phyloP scores from a whole-genome alignment of 2,113 vertebrate species.

The Phalacrocorax pelagicus region DNA sequence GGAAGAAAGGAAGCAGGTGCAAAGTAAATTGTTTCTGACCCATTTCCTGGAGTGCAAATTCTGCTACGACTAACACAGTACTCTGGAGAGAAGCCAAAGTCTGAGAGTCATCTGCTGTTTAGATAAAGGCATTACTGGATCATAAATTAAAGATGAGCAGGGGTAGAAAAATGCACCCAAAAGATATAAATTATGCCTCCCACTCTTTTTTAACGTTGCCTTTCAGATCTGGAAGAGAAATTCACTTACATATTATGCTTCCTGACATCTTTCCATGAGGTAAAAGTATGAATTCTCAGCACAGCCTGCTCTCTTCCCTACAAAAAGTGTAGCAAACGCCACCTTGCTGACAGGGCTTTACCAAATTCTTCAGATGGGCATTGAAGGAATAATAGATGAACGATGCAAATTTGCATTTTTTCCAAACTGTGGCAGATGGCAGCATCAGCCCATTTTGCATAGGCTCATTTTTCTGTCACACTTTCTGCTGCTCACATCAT shows the following conservation, averaged over 20 bases:
- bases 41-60: not conserved
- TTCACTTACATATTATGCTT: not conserved
- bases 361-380: not conserved
- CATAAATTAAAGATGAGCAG: not conserved
- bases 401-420: constrained; percentile 37
- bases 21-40: not conserved
- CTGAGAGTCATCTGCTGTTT: not conserved
- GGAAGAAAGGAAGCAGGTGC: not conserved
- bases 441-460: constrained; percentile 36
- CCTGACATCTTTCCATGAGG: not conserved
- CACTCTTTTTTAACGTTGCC: not conserved
- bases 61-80: not conserved
- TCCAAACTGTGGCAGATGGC: constrained; percentile 32
- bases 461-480: not conserved
- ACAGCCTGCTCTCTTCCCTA: not conserved
- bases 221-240: not conserved
- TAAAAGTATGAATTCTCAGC: not conserved
- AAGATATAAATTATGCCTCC: not conserved
- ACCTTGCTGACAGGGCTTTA: not conserved
- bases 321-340: not conserved
- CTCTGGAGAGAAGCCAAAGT: not conserved
- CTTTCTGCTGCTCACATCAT: not conserved
- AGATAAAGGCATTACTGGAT: not conserved
- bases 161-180: not conserved
- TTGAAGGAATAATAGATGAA: not conserved